Base-by-base conservation (phyloP, 2,888 invertebrate species). In the Heliconius erato region DNA sequence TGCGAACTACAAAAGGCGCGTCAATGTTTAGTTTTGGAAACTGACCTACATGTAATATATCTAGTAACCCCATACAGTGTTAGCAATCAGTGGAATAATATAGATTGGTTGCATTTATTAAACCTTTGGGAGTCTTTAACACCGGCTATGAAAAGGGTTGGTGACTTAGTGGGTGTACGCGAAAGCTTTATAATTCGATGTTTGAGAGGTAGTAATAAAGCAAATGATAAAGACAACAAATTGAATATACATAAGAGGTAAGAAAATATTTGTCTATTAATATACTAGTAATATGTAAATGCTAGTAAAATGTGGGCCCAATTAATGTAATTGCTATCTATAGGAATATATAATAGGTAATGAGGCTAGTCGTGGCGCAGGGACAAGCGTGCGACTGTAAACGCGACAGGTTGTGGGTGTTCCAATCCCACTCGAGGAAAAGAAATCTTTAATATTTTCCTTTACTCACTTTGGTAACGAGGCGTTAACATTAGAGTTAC, bases 1-100 rank as follows among this genome's bases (percentile, higher is more conserved):
- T 97, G 97, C 85, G 99, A 99, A 92, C 93, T 99, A 44, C 98
- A 98, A 91, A 98, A 97, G 92, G 99, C 99, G 0, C 96, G 99
- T 14, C 97, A 98, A 88, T 98, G 98, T 89, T 98, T 99, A 90
- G 99, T 99, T 0, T 94, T 99, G 19, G 99, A 99, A 91, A 98
- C 98, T 80, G 99, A 99, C 89, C 96, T 99, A 4, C 99, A 99
- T 93, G 97, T 99, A 68, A 97, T 99, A 76, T 99, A 99, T 93
- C 96, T 99, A 89, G 99, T 99, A 68, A 99, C 99, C 3, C 99
- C 99, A 0, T 98, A 98, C 85, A 98, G 98, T 91, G 97, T 98
- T 44, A 97, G 98, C 87, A 97, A 97, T 89, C 98, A 98, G 83
- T 97, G 98, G 96, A 96, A 97, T 82, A 96, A 97, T 88, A 96